phyloP scores from a whole-genome alignment of 2,797 vertebrate genomes.

The Astyanax mexicanus region DNA sequence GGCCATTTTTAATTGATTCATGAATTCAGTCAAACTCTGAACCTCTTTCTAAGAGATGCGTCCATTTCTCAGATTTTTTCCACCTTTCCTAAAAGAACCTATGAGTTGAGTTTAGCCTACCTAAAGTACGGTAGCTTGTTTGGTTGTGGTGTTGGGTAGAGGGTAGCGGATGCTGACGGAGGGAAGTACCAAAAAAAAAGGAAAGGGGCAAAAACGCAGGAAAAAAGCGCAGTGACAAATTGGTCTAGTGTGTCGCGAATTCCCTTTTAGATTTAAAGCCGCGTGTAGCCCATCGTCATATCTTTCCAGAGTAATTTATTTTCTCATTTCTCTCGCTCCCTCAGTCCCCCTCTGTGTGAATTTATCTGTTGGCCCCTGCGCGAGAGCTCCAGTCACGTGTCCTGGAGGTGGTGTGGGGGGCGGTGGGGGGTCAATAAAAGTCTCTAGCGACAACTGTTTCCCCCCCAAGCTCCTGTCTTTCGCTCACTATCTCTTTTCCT shows the following conservation, averaged over 20 bases:
- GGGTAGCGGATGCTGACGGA: slow-evolving; percentile 71
- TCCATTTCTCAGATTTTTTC: too few relatives aligned
- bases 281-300: slow-evolving; percentile 86
- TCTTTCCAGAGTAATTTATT: slow-evolving; percentile 96
- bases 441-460: slow-evolving; percentile 85
- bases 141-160: slow-evolving; percentile 30
- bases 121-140: slow-evolving; percentile 61
- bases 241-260: slow-evolving; percentile 83
- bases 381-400: slow-evolving; percentile 77
- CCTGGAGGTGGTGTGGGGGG: slow-evolving; percentile 60
- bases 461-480: slow-evolving; percentile 79
- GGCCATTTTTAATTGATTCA: background rate
- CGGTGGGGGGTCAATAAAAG: slow-evolving; percentile 81
- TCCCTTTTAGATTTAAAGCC: slow-evolving; percentile 86
- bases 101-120: background rate
- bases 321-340: slow-evolving; percentile 91
- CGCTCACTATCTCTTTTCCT: slow-evolving; percentile 75
- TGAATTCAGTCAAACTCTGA: too few relatives aligned
- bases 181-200: slow-evolving; percentile 69
- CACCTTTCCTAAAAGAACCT: background rate
- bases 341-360: slow-evolving; percentile 82
- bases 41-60: too few relatives aligned
- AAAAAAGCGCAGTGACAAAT: slow-evolving; percentile 85
- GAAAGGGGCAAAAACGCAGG: slow-evolving; percentile 80
- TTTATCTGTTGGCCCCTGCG: slow-evolving; percentile 70